Conservation (phyloP, 2,113 vertebrate genomes). For the Anarrhichthys ocellatus region DNA sequence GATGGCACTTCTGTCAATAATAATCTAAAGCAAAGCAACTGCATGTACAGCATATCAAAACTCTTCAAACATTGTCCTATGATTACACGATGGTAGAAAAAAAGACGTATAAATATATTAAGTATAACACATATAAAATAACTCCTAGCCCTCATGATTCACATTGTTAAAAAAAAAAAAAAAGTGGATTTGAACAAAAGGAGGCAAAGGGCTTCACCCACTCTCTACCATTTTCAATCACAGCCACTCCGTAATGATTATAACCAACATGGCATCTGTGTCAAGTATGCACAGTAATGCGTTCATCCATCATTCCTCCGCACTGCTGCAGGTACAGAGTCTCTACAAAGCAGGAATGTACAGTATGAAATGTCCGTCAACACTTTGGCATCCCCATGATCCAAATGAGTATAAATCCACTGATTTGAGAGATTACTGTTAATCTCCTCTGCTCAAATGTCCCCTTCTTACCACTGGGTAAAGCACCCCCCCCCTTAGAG, state of each 20-base stretch:
- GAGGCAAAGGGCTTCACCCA: slow-evolving; percentile 21
- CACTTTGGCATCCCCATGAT: slow-evolving; percentile 43
- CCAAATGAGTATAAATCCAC: slow-evolving; percentile 70
- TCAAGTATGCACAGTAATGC: slow-evolving; percentile 36
- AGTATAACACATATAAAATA: slow-evolving; percentile 28
- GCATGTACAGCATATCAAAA: slow-evolving; percentile 32
- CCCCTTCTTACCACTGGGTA: slow-evolving; percentile 46
- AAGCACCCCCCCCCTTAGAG: slow-evolving; percentile 24
- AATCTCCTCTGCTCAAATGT: slow-evolving; percentile 70
- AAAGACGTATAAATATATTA: slow-evolving; percentile 39
- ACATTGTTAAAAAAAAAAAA: slow-evolving; percentile 30
- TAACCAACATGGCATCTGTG: slow-evolving; percentile 1
- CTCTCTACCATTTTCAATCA: slow-evolving; percentile 4
- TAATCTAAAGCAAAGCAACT: slow-evolving; percentile 61
- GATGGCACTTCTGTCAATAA: slow-evolving; percentile 61
- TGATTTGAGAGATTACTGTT: slow-evolving; percentile 62
- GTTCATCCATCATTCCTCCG: background rate
- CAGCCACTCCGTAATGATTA: background rate
- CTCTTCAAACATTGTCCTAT: slow-evolving; percentile 46
- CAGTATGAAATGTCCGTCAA: slow-evolving; percentile 52
- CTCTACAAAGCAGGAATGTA: slow-evolving; percentile 32
- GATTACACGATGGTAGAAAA: slow-evolving; percentile 52
- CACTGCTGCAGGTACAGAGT: background rate
- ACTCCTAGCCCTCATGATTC: slow-evolving; percentile 26
- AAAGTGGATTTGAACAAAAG: slow-evolving; percentile 44